Evolutionary conservation across 2,797 vertebrate species (phyloP), one percentile per base, ranked within the genome.

Genomic region (Gymnopithys bicolor): DNA sequence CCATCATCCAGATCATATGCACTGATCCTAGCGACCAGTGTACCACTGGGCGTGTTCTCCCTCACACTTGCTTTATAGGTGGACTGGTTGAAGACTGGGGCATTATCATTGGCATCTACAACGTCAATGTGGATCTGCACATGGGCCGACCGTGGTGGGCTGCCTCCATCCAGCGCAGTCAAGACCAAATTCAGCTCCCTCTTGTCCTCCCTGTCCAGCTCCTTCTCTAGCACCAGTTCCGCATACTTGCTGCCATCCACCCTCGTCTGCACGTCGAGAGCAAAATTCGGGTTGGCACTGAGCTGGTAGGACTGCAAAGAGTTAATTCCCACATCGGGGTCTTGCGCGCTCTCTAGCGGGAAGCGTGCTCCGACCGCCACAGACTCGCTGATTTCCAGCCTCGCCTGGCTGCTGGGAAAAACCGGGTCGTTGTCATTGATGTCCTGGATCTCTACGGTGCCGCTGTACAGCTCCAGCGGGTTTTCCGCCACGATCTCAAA

Each of bases 381-480:
- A 9, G 98, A 97, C 97, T 98, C 98, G 28, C 97, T 97, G 94
- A 98, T 96, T 96, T 98, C 97, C 96, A 98, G 95, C 94, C 93
- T 95, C 95, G 97, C 96, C 73, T 97, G 97, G 89, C 89, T 69
- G 89, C 96, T 97, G 37, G 96, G 97, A 94, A 98, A 98, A 92
- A 89, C 88, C 53, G 99, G 99, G 35, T 94, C 98, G 82, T 99
- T 99, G 94, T 99, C 98, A 96, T 99, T 99, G 60, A 98, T 97
- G 23, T 99, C 99, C 51, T 96, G 95, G 17, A 99, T 96, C 77
- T 99, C 98, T 95, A 98, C 97, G 73, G 97, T 95, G 33, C 98
- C 97, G 2, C 95, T 97, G 53, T 98, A 98, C 56, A 99, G 96
- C 81, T 99, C 98, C 70, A 99, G 98, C 0, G 98, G 99, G 46